Base-by-base conservation (phyloP, 2,113 vertebrate species). In the Tachysurus vachellii region DNA sequence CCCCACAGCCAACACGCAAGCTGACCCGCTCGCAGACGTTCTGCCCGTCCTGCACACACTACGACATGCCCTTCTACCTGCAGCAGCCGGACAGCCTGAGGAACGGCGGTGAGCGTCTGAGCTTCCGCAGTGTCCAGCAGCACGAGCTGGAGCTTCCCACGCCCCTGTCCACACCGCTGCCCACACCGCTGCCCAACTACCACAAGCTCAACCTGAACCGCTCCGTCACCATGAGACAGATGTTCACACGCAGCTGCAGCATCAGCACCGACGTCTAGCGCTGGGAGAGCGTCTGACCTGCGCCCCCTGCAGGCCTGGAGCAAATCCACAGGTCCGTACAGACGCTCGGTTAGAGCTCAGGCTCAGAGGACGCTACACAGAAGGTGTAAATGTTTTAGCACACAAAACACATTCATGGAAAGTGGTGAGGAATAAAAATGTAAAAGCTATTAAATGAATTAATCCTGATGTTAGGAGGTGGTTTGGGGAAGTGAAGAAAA, bases 221-320 rank as follows among this genome's bases (percentile, higher is more conserved):
- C 44, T 96, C 98, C 0, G 95, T 97, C 2, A 97, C 98, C 94
- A 97, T 99, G 98, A 96, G 97, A 19, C 97, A 98, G 82, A 98
- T 97, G 88, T 98, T 99, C 91, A 95, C 96, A 26, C 96, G 97
- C 85, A 99, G 98, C 95, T 97, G 97, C 84, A 99, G 98, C 92
- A 96, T 99, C 93, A 99, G 98, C 95, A 99, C 98, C 0, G 98
- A 99, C 2, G 98, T 99, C 87, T 99, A 92, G 90, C 50, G 4
- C 50, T 28, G 0, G 26, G 26, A 77, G 12, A 77, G 44, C 89
- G 6, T 16, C 44, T 56, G 42, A 64, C 42, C 84, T 83, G 26
- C 61, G 47, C 66, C 86, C 44, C 57, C 85, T 57, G n/a, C 47
- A 47, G 57, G 68, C 84, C 50, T 53, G 66, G 57, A 89, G 79